Conservation (phyloP, 2,888 invertebrate genomes). For the Lithophane semibrunnea region DNA sequence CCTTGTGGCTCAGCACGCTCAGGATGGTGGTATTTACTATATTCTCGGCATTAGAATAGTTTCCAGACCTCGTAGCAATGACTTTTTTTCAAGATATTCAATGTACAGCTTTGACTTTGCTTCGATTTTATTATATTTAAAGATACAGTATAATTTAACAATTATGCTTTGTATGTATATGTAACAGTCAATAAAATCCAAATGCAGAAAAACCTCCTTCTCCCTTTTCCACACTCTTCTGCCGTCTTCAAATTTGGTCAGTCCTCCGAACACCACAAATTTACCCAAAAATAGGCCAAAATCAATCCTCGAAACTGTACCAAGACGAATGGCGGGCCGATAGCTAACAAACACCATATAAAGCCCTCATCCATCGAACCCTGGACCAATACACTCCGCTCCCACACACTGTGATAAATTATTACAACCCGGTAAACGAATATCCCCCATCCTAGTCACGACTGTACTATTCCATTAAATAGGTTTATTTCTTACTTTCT, state of each 20-base stretch:
- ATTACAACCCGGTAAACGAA: conserved; percentile 31
- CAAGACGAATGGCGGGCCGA: conserved; percentile 36
- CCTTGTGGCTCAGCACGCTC: too few relatives aligned
- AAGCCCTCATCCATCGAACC: conserved; percentile 42
- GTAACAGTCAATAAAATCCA: too few relatives aligned
- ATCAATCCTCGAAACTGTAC: conserved; percentile 8
- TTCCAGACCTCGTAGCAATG: too few relatives aligned
- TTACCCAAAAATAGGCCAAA: not conserved
- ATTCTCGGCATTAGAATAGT: too few relatives aligned
- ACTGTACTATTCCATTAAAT: not conserved
- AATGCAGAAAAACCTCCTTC: not conserved
- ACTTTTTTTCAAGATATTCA: too few relatives aligned
- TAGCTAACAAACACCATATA: conserved; percentile 46
- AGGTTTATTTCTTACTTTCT: conserved; percentile 1
- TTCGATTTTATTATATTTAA: too few relatives aligned
- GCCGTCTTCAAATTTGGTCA: not conserved
- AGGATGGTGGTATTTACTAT: too few relatives aligned
- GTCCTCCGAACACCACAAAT: not conserved
- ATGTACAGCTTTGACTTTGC: too few relatives aligned
- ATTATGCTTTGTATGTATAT: too few relatives aligned
- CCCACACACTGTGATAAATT: conserved; percentile 42
- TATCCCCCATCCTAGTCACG: conserved; percentile 5
- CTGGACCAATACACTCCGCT: conserved; percentile 47
- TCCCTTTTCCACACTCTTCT: too few relatives aligned
- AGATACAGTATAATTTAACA: not conserved